Conservation (phyloP, 2,888 invertebrate species). For the Dascillus cervinus region DNA sequence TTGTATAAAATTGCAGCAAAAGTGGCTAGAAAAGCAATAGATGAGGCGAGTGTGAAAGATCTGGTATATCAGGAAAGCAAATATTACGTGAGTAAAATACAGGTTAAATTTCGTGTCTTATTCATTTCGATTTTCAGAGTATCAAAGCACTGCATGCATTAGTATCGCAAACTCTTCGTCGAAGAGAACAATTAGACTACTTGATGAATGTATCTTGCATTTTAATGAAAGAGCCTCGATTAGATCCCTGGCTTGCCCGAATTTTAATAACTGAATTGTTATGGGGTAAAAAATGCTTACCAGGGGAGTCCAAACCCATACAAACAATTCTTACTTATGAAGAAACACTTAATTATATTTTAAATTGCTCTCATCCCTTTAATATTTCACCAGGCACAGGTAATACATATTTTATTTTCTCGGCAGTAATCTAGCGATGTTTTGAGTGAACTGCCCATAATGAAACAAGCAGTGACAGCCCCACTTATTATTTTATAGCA, state of each 20-base stretch:
- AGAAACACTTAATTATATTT: conserved; percentile 3
- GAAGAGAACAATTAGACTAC: conserved; percentile 55
- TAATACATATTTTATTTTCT: too few relatives aligned
- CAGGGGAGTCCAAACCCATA: conserved; percentile 64
- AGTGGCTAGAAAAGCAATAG: conserved; percentile 59
- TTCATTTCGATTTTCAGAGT: conserved; percentile 70
- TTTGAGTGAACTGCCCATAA: too few relatives aligned
- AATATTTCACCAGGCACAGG: too few relatives aligned
- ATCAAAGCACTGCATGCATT: conserved; percentile 64
- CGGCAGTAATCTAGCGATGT: too few relatives aligned
- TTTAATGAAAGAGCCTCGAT: conserved; percentile 57
- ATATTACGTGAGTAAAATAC: conserved; percentile 56
- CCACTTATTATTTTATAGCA: conserved; percentile 65
- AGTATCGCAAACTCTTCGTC: conserved; percentile 60
- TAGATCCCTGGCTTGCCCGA: conserved; percentile 65
- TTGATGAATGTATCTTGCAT: conserved; percentile 59
- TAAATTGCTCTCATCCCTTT: too few relatives aligned
- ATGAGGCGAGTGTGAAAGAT: conserved; percentile 66
- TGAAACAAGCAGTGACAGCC: conserved; percentile 48
- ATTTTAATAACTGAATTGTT: conserved; percentile 75
- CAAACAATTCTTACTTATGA: conserved; percentile 60
- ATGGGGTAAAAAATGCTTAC: conserved; percentile 66
- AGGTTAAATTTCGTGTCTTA: too few relatives aligned
- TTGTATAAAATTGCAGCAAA: conserved; percentile 69
- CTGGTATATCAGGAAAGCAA: conserved; percentile 59